Percentiles rank a stretch among this genome's conserved stretches.
Evolutionary conservation across 1,140 invertebrate species (phyloP).

Genomic region (Chrysopa pallens): DNA sequence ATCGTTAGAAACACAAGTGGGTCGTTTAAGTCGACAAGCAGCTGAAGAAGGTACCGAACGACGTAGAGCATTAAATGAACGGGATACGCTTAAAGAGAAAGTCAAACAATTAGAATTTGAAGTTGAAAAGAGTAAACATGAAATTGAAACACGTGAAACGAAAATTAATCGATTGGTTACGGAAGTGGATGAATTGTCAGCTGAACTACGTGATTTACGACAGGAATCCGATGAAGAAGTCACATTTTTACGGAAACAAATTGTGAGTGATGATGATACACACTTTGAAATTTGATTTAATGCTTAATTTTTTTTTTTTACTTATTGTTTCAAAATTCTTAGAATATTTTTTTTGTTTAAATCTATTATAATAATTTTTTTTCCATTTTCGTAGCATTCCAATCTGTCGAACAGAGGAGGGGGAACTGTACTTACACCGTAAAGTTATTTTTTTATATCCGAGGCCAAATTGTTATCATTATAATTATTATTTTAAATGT

Average conservation of each 20-base stretch:
- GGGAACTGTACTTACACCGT: no score
- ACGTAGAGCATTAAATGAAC: slow-evolving; percentile 50
- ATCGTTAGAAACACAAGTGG: slow-evolving; percentile 66
- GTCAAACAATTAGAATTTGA: slow-evolving; percentile 45
- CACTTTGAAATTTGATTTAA: no score
- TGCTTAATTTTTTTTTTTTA: no score
- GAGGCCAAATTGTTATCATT: no score
- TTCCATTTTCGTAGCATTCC: no score
- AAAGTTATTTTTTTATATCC: no score
- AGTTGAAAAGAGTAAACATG: slow-evolving; percentile 46
- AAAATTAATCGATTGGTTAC: slow-evolving; percentile 37
- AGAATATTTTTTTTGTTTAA: no score
- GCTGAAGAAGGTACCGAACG: slow-evolving; percentile 63
- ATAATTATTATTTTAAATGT: no score
- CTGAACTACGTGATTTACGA: slow-evolving; percentile 37
- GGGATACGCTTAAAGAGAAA: slow-evolving; percentile 40
- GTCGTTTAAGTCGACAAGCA: slow-evolving; percentile 55
- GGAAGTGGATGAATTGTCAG: slow-evolving; percentile 41
- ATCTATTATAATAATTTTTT: no score
- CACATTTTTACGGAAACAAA: slow-evolving; percentile 37
- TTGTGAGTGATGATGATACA: slow-evolving; percentile 34
- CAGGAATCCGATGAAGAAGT: slow-evolving; percentile 41
- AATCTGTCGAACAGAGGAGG: no score
- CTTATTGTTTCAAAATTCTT: no score
- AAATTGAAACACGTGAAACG: slow-evolving; percentile 48